phyloP scores from a whole-genome alignment of 1,140 invertebrate species.

The Tribolium madens region DNA sequence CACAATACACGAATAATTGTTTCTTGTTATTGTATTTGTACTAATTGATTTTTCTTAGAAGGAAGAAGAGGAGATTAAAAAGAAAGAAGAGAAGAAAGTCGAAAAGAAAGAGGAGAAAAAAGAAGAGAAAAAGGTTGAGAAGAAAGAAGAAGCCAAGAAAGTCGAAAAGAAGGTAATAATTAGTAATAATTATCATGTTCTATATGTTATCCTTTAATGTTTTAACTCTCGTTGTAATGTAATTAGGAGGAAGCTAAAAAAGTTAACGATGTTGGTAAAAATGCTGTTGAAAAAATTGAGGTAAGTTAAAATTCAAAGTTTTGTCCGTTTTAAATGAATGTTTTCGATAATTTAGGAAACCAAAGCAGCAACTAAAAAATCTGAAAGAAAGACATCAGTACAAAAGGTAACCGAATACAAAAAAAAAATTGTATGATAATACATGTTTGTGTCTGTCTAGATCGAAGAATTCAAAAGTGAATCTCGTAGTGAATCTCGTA shows the following conservation, averaged over 20 bases:
- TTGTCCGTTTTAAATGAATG: slow-evolving; percentile 1
- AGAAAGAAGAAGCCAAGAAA: slow-evolving; percentile 68
- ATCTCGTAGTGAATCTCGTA: slow-evolving; percentile 74
- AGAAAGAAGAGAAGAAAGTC: slow-evolving; percentile 66
- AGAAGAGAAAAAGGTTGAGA: slow-evolving; percentile 67
- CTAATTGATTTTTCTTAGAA: slow-evolving; percentile 52
- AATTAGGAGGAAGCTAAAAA: slow-evolving; percentile 67
- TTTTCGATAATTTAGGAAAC: slow-evolving; percentile 48
- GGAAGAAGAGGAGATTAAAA: slow-evolving; percentile 65
- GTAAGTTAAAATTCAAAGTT: slow-evolving; percentile 50
- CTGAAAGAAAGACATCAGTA: slow-evolving; percentile 54
- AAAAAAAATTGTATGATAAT: slow-evolving; percentile 31
- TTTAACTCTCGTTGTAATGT: slow-evolving; percentile 39
- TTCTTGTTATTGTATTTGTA: background rate
- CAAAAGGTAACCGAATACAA: slow-evolving; percentile 54
- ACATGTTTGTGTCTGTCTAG: slow-evolving; percentile 52
- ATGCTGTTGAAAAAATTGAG: slow-evolving; percentile 63
- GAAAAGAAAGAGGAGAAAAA: slow-evolving; percentile 64
- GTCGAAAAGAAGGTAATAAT: slow-evolving; percentile 59
- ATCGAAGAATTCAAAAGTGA: slow-evolving; percentile 72
- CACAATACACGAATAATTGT: slow-evolving; percentile 2
- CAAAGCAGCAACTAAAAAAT: slow-evolving; percentile 59
- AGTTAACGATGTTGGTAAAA: slow-evolving; percentile 68
- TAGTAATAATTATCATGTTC: slow-evolving; percentile 39
- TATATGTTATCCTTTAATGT: slow-evolving; percentile 16